A percentile compares a stretch with the other conserved stretches of the same genome.
These are phyloP conservation scores for Tipula confusa DNA, from an alignment of 2,888 invertebrate genomes.

Conservation along the genomic window DNA sequence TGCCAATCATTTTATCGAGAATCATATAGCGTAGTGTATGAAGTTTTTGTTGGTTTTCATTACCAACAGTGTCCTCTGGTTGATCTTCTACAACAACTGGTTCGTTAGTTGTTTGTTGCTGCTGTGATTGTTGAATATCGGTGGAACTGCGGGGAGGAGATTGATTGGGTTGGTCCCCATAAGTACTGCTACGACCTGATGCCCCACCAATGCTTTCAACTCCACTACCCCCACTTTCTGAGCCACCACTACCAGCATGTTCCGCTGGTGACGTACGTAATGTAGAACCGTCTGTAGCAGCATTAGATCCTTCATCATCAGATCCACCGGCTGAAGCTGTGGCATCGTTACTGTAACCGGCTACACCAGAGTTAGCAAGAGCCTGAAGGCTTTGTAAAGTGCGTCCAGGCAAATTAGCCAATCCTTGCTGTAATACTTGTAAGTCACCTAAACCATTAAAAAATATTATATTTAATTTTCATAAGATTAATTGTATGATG, in stretches of 20 bases:
- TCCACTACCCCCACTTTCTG: constrained; percentile 87
- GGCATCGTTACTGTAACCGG: constrained; percentile 53
- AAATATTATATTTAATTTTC: neutral
- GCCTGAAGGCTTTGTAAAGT: constrained; percentile 52
- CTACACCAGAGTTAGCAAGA: constrained; percentile 35
- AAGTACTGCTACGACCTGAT: constrained; percentile 89
- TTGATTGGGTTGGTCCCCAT: constrained; percentile 61
- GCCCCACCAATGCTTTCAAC: constrained; percentile 91
- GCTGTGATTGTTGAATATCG: constrained; percentile 37
- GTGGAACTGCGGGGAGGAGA: constrained; percentile 44
- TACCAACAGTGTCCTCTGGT: constrained; percentile 43
- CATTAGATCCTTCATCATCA: constrained; percentile 92
- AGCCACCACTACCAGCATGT: constrained; percentile 67
- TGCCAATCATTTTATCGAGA: constrained; percentile 70
- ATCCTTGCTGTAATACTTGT: constrained; percentile 53
- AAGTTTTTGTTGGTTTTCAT: constrained; percentile 46
- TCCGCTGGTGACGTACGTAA: constrained; percentile 80
- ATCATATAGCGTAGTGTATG: constrained; percentile 54
- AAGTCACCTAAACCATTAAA: constrained; percentile 43
- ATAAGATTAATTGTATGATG: neutral
- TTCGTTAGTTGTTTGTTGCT: constrained; percentile 37
- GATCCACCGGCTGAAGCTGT: constrained; percentile 84
- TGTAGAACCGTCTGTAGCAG: constrained; percentile 91
- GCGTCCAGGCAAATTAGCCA: constrained; percentile 46
- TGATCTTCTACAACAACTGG: constrained; percentile 41